Conservation (phyloP, 2,888 invertebrate genomes). For the Cheilosia vernalis region DNA sequence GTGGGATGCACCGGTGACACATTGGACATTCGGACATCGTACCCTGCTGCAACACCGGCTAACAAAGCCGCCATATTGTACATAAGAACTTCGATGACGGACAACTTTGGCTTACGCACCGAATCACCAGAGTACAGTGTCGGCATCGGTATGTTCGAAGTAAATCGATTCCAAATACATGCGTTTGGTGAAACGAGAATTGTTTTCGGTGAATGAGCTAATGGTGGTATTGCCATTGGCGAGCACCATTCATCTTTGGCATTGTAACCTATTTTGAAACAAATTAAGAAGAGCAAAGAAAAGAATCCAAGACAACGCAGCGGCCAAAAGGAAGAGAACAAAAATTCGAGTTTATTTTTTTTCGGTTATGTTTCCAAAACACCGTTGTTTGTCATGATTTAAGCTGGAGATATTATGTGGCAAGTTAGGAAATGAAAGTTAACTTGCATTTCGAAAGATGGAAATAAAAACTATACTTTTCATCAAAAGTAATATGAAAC, state of each 20-base stretch:
- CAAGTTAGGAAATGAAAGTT: constrained; percentile 25
- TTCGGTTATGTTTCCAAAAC: constrained; percentile 50
- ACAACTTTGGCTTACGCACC: constrained; percentile 83
- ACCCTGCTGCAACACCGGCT: constrained; percentile 95
- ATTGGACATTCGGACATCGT: constrained; percentile 95
- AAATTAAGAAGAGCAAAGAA: constrained; percentile 11
- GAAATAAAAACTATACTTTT: background rate
- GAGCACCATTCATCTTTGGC: constrained; percentile 82
- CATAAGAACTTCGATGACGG: constrained; percentile 85
- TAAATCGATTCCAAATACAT: constrained; percentile 82
- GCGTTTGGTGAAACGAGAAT: constrained; percentile 82
- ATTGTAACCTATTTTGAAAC: constrained; percentile 78
- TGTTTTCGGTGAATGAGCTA: constrained; percentile 78
- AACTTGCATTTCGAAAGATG: background rate
- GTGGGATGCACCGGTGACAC: constrained; percentile 92
- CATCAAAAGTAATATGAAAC: background rate
- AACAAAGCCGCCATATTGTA: constrained; percentile 96
- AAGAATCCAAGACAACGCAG: constrained; percentile 62
- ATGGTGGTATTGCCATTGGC: constrained; percentile 76
- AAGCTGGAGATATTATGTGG: constrained; percentile 39
- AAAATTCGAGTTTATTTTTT: constrained; percentile 31
- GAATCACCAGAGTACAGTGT: constrained; percentile 90
- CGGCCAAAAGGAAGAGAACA: constrained; percentile 53
- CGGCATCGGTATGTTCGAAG: constrained; percentile 88
- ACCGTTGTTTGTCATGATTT: constrained; percentile 51